Evolutionary conservation across 2,888 invertebrate species (phyloP), one percentile per base, ranked within the genome.

Genomic region (Athalia rosae): DNA sequence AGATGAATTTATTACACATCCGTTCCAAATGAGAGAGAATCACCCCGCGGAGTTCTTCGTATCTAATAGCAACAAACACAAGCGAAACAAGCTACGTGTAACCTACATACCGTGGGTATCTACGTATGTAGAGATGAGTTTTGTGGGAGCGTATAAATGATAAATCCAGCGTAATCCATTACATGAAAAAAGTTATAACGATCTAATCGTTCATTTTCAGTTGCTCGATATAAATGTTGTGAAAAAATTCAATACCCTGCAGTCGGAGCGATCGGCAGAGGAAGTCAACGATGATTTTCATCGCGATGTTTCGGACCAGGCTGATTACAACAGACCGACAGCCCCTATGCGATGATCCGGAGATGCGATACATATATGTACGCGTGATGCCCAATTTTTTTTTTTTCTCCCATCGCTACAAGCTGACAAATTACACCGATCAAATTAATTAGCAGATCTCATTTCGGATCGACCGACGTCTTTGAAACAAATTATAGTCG

Each of bases 391-490:
- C 28, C 28, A 28, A 0, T n/a, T n/a, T n/a, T n/a, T n/a, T 28
- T 28, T 2, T 28, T 28, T 28, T 28, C 2, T 28, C 28, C 15
- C 58, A 45, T 71, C 58, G 71, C 67, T 59, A 71, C 71, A 13
- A 59, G 45, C 56, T 58, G 59, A 6, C 71, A 71, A 58, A 71
- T 58, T 43, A 58, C 59, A 58, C 71, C 58, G 45, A 71, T 71
- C 59, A 58, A 58, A 28, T 71, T 71, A 71, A 71, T 71, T 71
- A 58, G 59, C 58, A 58, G 71, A n/a, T 58, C 59, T 58, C 71
- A 58, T 56, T 59, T 5, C 41, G 9, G 45, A 59, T 47, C 47
- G 41, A 45, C 71, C 71, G 43, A n/a, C 71, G 58, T 58, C 58
- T 59, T 43, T 58, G 45, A 58, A 53, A 50, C 50, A 41, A 67